Base-by-base conservation (phyloP, 2,888 invertebrate species). In the Choreutis nemorana region DNA sequence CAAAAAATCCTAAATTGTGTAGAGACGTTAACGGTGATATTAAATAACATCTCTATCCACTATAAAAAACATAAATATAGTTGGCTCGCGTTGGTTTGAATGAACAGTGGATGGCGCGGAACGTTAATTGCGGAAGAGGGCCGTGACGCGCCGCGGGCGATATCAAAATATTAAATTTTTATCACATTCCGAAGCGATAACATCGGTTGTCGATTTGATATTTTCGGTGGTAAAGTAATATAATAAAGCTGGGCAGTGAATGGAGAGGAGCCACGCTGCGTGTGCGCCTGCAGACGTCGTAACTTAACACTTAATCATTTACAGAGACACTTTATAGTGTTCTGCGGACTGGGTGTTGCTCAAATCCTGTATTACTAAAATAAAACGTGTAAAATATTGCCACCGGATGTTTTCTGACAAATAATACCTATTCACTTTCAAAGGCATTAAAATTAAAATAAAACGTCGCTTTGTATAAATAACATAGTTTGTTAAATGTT, bases 221-320 rank as follows among this genome's bases (percentile, higher is more conserved):
- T 72, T 77, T 75, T 75, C 70, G 73, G 73, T 71, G 70, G 66
- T 70, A 64, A 68, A 60, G 75, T 73, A 73, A 77, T 67, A 55
- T 68, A 67, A 72, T 68, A 63, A n/a, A 54, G 48, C 35, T 48
- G 52, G 48, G 37, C 52, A 52, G 57, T 70, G 71, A 71, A 72
- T 75, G 75, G 71, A 62, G 53, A 41, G 67, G 48, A 32, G 51
- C 55, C 75, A 63, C 49, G 75, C 75, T 71, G 77, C 55, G 77
- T 58, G 61, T 51, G 58, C 60, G 65, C 61, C 49, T 49, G 57
- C 58, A 47, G 55, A 54, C 55, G 55, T 66, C 70, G 64, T 73
- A 73, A 75, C 71, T 75, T 73, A 71, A 68, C 75, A 78, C 75
- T 77, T 68, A 73, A 77, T 77, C 77, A 75, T 77, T 66, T 62